Evolutionary conservation across 1,140 invertebrate genomes (phyloP), one percentile per base, ranked within the genome.

Genomic region (Bombus sibiricus): DNA sequence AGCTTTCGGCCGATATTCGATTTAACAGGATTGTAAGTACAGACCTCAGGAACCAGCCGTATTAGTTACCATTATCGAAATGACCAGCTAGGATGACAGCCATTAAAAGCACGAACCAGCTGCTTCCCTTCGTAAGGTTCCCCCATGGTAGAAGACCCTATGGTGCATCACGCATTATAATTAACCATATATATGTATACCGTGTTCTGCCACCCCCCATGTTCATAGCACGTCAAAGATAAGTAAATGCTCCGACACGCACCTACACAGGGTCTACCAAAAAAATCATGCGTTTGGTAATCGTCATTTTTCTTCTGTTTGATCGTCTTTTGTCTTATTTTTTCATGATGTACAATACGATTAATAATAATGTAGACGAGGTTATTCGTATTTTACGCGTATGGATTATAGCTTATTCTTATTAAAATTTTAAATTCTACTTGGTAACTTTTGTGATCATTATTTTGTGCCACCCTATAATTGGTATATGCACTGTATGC

Each of bases 1-100:
- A 39, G 62, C 39, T 34, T 85, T 79, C 64, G 59, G 25, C 79
- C 76, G 59, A 83, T 81, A 72, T 81, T 89, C 84, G 84, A 89
- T 89, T 89, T 83, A 86, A 89, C 80, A 32, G 15, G 53, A 83
- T 66, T 41, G 53, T n/a, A 66, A 34, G 41, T 28, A 69, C n/a
- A 43, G 47, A 39, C 13, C 28, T 47, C 39, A 41, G 41, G 18
- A 39, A 41, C 39, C 18, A 39, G 32, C 25, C 34, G 73, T 86
- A 91, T 91, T 90, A 80, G 89, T 86, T 90, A 88, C 77, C 81
- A 90, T 90, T 88, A 89, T 88, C 83, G 73, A 90, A 90, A 90
- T 88, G 80, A 90, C 89, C 80, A 91, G 86, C 81, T 88, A 90
- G 89, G 89, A 91, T 90, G 89, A 89, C 89, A 90, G 83, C 88